These are phyloP conservation scores for Papilio xuthus DNA, from an alignment of 1,140 invertebrate species.

Conservation along the genomic window DNA sequence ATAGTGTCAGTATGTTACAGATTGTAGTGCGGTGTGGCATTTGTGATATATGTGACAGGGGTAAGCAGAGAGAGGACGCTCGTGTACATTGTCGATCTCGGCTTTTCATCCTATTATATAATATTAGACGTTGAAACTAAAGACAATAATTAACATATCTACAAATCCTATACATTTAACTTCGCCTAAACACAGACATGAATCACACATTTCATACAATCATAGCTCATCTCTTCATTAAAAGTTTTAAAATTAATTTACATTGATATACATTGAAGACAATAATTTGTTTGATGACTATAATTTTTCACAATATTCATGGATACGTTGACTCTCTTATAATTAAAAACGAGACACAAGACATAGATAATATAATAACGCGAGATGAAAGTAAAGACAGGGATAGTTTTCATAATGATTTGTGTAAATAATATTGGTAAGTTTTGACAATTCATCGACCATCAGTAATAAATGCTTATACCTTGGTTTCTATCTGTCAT, in stretches of 20 bases:
- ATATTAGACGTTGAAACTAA: background rate
- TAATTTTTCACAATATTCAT: background rate
- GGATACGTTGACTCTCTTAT: background rate
- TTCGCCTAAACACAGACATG: background rate
- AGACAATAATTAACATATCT: constrained; percentile 7
- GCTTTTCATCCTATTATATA: background rate
- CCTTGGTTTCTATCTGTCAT: background rate
- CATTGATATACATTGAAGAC: no score
- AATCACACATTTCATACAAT: background rate
- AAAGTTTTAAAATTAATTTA: background rate
- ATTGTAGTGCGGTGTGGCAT: background rate
- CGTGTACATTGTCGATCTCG: background rate
- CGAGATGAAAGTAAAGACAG: no score
- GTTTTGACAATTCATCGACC: background rate
- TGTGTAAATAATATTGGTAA: background rate
- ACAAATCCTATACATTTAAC: background rate
- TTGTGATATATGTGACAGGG: background rate
- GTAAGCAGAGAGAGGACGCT: background rate
- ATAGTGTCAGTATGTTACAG: background rate
- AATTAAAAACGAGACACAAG: no score
- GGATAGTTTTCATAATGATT: background rate
- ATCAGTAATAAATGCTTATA: background rate
- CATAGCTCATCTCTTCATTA: background rate
- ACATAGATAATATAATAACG: no score
- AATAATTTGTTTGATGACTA: background rate